Percentiles rank a stretch among this genome's conserved stretches.
These are phyloP conservation scores for Pollenia angustigena DNA, from an alignment of 2,888 invertebrate genomes.

Conservation along the genomic window DNA sequence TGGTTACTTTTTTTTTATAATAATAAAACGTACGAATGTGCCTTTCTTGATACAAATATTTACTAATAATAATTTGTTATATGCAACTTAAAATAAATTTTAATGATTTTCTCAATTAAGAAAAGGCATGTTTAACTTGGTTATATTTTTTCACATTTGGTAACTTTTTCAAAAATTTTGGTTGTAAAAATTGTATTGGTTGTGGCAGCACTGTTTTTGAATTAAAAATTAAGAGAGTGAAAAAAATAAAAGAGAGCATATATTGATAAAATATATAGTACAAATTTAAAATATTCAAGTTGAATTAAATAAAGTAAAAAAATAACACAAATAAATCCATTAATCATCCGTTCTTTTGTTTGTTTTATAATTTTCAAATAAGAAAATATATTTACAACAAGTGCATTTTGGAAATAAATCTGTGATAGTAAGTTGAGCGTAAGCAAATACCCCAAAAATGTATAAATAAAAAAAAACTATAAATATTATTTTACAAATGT, in stretches of 20 bases:
- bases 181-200: too few species aligned
- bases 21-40: too few species aligned
- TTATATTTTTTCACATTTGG: too few species aligned
- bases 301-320: constrained; percentile 3
- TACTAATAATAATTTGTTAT: too few species aligned
- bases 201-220: too few species aligned
- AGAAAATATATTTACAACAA: constrained; percentile 18
- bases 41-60: too few species aligned
- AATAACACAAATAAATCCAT: neutral
- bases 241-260: constrained; percentile 18
- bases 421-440: constrained; percentile 62
- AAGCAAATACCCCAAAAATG: neutral
- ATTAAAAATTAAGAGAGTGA: constrained; percentile 36
- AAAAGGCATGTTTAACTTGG: too few species aligned
- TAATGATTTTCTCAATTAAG: too few species aligned
- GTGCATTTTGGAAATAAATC: constrained; percentile 56
- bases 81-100: too few species aligned
- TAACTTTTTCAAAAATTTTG: too few species aligned
- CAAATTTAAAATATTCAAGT: constrained; percentile 38
- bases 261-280: constrained; percentile 24
- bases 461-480: neutral
- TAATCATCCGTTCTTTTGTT: constrained; percentile 42
- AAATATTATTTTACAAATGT: neutral
- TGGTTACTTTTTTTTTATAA: too few species aligned
- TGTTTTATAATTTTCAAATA: constrained; percentile 20